Conservation (phyloP, 2,888 invertebrate species). For the Elysia crispata region DNA sequence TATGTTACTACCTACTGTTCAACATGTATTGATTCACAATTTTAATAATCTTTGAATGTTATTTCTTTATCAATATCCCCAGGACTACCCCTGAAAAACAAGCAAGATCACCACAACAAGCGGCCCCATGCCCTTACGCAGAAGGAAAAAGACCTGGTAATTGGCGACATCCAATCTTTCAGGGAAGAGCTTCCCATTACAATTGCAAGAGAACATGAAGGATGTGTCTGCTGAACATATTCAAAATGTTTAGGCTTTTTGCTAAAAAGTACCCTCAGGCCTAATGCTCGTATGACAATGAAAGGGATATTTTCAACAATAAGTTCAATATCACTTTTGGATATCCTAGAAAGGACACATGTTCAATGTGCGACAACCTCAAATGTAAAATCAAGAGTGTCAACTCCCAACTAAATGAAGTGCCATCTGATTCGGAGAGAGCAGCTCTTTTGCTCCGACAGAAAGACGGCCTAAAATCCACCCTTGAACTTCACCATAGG, state of each 20-base stretch:
- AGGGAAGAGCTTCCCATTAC: neutral
- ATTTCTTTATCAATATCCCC: neutral
- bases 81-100: neutral
- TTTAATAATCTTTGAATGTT: neutral
- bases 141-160: neutral
- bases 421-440: too few species aligned
- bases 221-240: neutral
- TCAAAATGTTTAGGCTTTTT: neutral
- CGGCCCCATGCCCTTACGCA: neutral
- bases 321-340: neutral
- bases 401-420: too few species aligned
- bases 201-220: neutral
- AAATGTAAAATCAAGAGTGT: neutral
- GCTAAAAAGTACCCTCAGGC: neutral
- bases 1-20: too few species aligned
- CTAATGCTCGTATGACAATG: neutral
- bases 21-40: too few species aligned
- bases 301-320: neutral
- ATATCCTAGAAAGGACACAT: neutral
- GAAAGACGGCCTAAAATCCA: too few species aligned
- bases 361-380: neutral
- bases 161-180: neutral
- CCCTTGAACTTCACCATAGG: too few species aligned
- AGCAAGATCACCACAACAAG: neutral
- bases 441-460: too few species aligned